Conservation (phyloP, 2,113 vertebrate species). For the Micromys minutus region DNA sequence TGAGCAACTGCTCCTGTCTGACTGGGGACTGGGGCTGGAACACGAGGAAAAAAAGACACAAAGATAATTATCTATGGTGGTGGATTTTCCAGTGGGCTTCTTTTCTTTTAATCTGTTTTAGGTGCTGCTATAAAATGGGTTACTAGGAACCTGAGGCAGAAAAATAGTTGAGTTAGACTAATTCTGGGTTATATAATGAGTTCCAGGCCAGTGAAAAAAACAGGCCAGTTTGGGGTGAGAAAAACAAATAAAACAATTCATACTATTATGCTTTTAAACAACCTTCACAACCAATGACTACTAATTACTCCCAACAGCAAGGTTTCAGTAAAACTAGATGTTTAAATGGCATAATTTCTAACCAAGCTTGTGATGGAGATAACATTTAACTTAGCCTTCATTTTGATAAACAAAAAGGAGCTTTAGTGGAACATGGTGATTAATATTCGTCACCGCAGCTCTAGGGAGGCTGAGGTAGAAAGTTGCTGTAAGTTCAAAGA, state of each 20-base stretch:
- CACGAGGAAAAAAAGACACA: not conserved
- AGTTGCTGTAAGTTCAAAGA: not conserved
- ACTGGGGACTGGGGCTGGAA: not conserved
- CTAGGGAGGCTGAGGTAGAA: not conserved
- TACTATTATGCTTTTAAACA: not conserved
- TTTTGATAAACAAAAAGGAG: conserved; percentile 17
- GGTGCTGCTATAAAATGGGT: conserved; percentile 26
- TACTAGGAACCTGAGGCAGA: not conserved
- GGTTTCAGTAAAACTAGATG: not conserved
- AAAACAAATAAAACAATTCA: not conserved
- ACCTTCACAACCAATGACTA: not conserved
- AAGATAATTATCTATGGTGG: not conserved
- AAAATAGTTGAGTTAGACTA: not conserved
- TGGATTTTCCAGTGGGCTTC: not conserved
- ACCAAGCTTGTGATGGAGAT: not conserved
- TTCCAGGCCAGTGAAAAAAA: not conserved
- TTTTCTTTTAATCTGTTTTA: not conserved
- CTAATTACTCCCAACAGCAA: not conserved
- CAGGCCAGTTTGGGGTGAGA: not conserved
- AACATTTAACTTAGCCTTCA: conserved; percentile 2
- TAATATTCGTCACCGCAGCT: not conserved
- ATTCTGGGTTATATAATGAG: not conserved
- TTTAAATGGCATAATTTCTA: not conserved
- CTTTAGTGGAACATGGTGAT: not conserved
- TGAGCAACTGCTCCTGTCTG: not conserved